These are phyloP conservation scores for Fopius arisanus DNA, from an alignment of 1,140 invertebrate species.

Conservation along the genomic window DNA sequence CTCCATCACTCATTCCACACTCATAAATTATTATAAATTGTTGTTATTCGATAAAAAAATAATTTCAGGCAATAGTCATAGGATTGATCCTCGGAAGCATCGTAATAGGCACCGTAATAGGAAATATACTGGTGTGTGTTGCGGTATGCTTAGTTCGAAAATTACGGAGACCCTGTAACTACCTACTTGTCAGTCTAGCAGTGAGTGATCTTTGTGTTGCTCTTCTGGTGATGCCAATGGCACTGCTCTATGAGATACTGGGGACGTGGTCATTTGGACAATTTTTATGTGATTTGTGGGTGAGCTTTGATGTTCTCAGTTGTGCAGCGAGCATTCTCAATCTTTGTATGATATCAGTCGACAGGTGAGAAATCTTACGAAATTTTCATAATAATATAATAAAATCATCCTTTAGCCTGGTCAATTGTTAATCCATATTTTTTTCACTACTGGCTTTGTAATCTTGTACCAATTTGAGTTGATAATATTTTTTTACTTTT, in stretches of 20 bases:
- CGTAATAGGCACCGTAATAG: constrained; percentile 83
- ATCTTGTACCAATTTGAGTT: too few species aligned
- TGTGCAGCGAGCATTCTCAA: constrained; percentile 92
- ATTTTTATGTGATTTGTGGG: constrained; percentile 86
- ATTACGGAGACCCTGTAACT: constrained; percentile 83
- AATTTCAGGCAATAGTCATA: constrained; percentile 71
- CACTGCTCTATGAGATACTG: constrained; percentile 80
- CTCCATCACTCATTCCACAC: too few species aligned
- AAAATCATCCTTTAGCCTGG: too few species aligned
- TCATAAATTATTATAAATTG: not conserved
- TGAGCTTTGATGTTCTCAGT: constrained; percentile 82
- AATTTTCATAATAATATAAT: too few species aligned
- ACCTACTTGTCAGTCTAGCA: constrained; percentile 89
- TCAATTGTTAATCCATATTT: too few species aligned
- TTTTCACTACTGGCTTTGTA: too few species aligned
- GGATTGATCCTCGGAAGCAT: constrained; percentile 77
- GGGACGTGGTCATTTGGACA: constrained; percentile 86
- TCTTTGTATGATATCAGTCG: constrained; percentile 90
- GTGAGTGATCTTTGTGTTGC: constrained; percentile 87
- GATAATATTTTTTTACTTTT: too few species aligned
- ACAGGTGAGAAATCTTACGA: constrained; percentile 68
- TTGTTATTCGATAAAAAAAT: not conserved
- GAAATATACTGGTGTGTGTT: constrained; percentile 89
- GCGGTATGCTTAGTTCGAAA: constrained; percentile 89
- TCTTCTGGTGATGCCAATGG: constrained; percentile 86